phyloP scores from a whole-genome alignment of 2,888 invertebrate genomes.

The Timandra comae region DNA sequence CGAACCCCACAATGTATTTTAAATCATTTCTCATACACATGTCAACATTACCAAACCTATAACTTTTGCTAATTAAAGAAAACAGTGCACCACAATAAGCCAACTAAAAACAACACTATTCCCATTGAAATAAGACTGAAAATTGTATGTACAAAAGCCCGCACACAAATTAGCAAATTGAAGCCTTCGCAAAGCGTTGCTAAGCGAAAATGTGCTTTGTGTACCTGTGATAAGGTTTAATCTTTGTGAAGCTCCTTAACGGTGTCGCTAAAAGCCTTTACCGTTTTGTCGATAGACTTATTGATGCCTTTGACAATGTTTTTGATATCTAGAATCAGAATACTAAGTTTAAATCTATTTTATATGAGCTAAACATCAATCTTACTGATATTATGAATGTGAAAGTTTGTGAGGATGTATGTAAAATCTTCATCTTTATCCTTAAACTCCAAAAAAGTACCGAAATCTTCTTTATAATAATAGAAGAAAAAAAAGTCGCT shows the following conservation, averaged over 20 bases:
- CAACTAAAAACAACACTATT: slow-evolving; percentile 8
- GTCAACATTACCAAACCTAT: too few relatives aligned
- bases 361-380: too few relatives aligned
- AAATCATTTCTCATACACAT: too few relatives aligned
- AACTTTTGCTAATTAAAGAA: too few relatives aligned
- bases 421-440: too few relatives aligned
- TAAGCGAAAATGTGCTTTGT: slow-evolving; percentile 22
- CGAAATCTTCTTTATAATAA: too few relatives aligned
- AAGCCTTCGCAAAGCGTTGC: slow-evolving; percentile 33
- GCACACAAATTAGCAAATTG: slow-evolving; percentile 10
- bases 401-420: too few relatives aligned
- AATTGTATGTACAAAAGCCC: slow-evolving; percentile 4
- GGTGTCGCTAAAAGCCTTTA: slow-evolving; percentile 46
- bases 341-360: slow-evolving; percentile 9
- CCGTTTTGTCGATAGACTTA: slow-evolving; percentile 53
- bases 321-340: slow-evolving; percentile 40
- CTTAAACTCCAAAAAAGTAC: too few relatives aligned
- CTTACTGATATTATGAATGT: too few relatives aligned
- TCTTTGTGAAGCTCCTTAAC: slow-evolving; percentile 50
- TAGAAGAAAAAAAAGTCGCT: too few relatives aligned
- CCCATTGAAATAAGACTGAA: too few relatives aligned
- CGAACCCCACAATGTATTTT: too few relatives aligned
- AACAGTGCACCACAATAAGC: slow-evolving; percentile 3
- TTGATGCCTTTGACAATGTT: slow-evolving; percentile 46
- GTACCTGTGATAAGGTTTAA: slow-evolving; percentile 35